A percentile compares a stretch with the other conserved stretches of the same genome.
Conservation (phyloP, 2,797 vertebrate genomes). For the Sebastes matsubarae region DNA sequence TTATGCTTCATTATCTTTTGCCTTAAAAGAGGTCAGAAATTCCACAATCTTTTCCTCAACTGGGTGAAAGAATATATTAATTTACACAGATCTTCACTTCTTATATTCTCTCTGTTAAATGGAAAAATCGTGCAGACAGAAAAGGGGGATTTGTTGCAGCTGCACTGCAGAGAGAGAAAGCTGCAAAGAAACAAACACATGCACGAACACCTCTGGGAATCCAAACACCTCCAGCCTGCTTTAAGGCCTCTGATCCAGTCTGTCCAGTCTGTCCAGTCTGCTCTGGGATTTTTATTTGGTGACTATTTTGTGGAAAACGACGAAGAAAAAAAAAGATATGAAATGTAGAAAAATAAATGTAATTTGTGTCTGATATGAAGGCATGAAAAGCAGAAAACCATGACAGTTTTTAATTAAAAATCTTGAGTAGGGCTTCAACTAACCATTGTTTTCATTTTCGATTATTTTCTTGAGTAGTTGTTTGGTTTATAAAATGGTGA, state of each 20-base stretch:
- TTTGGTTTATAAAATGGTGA: no score
- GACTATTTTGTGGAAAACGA: neutral
- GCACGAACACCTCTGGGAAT: neutral
- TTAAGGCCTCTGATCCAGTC: neutral
- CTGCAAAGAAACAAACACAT: neutral
- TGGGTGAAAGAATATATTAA: neutral
- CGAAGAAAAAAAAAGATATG: neutral
- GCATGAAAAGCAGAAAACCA: neutral
- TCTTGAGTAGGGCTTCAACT: no score
- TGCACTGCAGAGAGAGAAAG: conserved; percentile 34
- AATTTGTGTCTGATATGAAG: neutral
- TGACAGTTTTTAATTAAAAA: neutral
- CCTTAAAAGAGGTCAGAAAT: neutral
- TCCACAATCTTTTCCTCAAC: no score
- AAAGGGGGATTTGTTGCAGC: conserved; percentile 42
- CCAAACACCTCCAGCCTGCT: neutral
- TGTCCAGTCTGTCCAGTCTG: neutral
- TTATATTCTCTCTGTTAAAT: neutral
- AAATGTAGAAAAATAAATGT: neutral
- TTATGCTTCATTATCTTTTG: neutral
- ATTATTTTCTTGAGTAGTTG: no score
- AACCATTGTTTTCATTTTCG: no score
- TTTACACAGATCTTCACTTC: neutral
- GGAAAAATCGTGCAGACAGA: conserved; percentile 10
- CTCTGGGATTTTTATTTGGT: neutral